Evolutionary conservation across 2,113 vertebrate genomes (phyloP).

Genomic region (Nymphicus hollandicus): DNA sequence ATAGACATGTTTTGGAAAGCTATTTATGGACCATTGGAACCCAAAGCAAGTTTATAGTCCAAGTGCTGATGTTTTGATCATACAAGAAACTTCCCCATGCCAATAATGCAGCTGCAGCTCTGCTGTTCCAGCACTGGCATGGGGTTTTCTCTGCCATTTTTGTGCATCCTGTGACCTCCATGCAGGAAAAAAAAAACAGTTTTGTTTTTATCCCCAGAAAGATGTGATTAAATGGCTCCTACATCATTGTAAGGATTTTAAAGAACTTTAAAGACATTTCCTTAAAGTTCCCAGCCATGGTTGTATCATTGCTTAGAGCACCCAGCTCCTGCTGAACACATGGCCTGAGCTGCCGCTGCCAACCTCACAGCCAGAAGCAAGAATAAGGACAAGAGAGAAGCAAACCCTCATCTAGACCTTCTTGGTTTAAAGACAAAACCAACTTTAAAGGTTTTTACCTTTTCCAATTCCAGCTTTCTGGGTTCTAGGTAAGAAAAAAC

Average conservation of each 20-base stretch:
- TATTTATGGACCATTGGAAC: not conserved
- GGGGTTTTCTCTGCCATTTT: accelerated
- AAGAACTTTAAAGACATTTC: not conserved
- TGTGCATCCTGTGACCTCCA: not conserved
- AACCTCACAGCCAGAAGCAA: not conserved
- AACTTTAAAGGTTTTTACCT: not conserved
- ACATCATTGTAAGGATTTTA: not conserved
- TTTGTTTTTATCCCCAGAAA: too few species aligned
- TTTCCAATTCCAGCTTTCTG: not conserved
- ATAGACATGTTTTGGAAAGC: conserved; percentile 1
- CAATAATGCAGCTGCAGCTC: not conserved
- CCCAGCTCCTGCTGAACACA: not conserved
- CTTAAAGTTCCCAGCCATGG: not conserved
- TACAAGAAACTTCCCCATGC: not conserved
- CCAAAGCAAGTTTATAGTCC: not conserved
- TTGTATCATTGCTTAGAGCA: accelerated
- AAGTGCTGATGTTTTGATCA: not conserved
- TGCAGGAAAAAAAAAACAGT: accelerated
- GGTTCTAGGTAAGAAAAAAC: not conserved
- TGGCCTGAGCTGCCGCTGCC: not conserved
- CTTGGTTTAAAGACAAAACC: not conserved
- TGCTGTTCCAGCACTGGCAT: accelerated
- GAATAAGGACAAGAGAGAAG: not conserved
- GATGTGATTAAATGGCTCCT: not conserved
- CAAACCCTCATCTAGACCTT: not conserved